Evolutionary conservation across 1,140 invertebrate species (phyloP).

Genomic region (Pristionchus pacificus): DNA sequence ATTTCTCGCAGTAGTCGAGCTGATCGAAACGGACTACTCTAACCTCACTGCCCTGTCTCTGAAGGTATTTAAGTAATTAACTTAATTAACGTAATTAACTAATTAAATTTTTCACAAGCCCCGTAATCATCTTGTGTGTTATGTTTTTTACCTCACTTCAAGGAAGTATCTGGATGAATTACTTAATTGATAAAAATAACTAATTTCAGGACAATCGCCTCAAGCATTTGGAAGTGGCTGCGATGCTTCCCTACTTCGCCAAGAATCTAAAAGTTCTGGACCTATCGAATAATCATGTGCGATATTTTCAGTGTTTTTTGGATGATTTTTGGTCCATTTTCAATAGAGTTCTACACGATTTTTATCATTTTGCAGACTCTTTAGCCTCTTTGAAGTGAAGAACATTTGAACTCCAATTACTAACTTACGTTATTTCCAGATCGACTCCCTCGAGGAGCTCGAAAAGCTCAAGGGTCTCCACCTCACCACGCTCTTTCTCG

Average conservation of each 20-base stretch:
- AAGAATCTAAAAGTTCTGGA: conserved; percentile 1
- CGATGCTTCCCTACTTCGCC: conserved; percentile 1
- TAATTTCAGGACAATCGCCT: conserved; percentile 14
- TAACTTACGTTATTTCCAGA: no score
- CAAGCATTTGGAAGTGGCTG: conserved; percentile 1
- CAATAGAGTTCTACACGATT: no score
- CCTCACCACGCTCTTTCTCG: conserved; percentile 12
- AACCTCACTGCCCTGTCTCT: conserved; percentile 2
- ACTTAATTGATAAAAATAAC: background rate
- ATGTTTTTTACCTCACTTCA: no score
- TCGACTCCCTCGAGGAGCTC: background rate
- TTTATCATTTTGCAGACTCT: no score
- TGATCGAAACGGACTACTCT: conserved; percentile 8
- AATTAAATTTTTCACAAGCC: no score
- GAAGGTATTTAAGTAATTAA: background rate
- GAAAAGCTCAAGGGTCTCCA: conserved; percentile 9
- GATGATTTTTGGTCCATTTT: no score
- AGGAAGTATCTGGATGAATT: no score
- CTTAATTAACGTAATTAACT: background rate
- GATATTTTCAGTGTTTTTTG: no score
- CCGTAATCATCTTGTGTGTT: no score
- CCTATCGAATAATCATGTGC: conserved; percentile 10
- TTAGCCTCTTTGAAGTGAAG: no score
- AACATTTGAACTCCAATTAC: no score
- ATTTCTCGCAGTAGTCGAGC: conserved; percentile 1